Evolutionary conservation across 30 jellyfish, hydroid and myxozoan species (phyloP).

Genomic region (Hydractinia echinata): DNA sequence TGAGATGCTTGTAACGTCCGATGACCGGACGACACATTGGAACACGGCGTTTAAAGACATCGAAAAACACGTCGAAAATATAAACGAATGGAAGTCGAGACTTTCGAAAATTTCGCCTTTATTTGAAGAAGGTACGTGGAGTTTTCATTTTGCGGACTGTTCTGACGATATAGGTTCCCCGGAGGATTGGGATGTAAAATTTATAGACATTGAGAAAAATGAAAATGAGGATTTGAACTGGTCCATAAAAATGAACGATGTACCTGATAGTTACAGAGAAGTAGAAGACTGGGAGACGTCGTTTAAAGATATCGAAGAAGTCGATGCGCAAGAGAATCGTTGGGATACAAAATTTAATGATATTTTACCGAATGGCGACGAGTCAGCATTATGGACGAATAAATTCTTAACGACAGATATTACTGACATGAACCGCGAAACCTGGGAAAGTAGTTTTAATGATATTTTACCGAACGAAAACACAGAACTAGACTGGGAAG

Average conservation of each 20-base stretch:
- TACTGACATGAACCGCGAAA: slow-evolving; percentile 14
- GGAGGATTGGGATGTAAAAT: slow-evolving; percentile 9
- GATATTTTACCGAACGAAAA: slow-evolving; percentile 17
- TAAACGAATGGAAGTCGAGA: slow-evolving; percentile 1
- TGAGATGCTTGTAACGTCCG: not conserved
- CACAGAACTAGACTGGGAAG: slow-evolving; percentile 13
- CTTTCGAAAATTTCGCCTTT: slow-evolving; percentile 5
- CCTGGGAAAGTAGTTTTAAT: not conserved
- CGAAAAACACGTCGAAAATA: not conserved
- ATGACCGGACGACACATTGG: slow-evolving; percentile 30
- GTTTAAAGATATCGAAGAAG: not conserved
- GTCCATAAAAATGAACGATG: slow-evolving; percentile 18
- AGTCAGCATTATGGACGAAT: not conserved
- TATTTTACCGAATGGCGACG: slow-evolving; percentile 6
- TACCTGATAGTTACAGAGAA: slow-evolving; percentile 4
- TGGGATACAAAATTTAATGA: slow-evolving; percentile 10
- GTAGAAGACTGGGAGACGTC: not conserved
- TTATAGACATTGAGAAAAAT: slow-evolving; percentile 13
- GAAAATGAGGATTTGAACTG: not conserved
- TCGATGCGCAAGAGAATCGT: not conserved
- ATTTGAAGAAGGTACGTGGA: slow-evolving; percentile 11
- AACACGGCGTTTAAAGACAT: slow-evolving; percentile 9
- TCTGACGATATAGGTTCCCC: slow-evolving; percentile 13
- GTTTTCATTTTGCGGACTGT: not conserved
- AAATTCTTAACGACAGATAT: not conserved